Evolutionary conservation across 2,113 vertebrate species (phyloP).

Genomic region (Melanerpes formicivorus): DNA sequence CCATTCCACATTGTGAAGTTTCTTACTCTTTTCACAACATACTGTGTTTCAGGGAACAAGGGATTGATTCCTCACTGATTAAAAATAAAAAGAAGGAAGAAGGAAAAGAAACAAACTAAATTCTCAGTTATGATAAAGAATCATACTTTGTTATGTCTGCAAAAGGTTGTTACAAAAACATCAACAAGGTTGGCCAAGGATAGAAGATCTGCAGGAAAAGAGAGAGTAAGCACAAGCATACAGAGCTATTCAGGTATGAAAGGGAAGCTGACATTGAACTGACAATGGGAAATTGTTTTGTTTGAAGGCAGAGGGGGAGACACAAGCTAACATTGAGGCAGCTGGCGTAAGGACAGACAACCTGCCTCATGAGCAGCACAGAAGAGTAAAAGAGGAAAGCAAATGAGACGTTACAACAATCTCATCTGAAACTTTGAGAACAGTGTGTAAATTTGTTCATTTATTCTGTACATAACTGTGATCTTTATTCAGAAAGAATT

Average conservation of each 20-base stretch:
- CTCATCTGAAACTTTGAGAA: not conserved
- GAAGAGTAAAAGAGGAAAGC: not conserved
- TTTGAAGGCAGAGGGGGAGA: not conserved
- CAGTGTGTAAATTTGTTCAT: not conserved
- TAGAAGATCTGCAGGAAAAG: not conserved
- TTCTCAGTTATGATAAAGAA: not conserved
- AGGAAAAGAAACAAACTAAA: not conserved
- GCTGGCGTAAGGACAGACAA: not conserved
- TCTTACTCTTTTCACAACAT: not conserved
- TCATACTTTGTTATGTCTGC: not conserved
- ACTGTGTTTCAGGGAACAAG: not conserved
- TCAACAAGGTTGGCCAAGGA: not conserved
- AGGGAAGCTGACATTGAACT: not conserved
- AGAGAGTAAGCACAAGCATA: not conserved
- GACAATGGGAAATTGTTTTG: not conserved
- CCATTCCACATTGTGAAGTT: not conserved
- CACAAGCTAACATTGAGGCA: not conserved
- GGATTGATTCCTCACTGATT: not conserved
- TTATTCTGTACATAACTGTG: not conserved
- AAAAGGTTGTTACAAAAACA: not conserved
- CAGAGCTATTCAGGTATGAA: not conserved
- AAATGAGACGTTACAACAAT: not conserved
- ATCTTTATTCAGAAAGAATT: not conserved
- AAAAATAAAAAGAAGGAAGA: no score
- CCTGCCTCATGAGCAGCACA: not conserved